phyloP scores from a whole-genome alignment of 2,113 vertebrate genomes.

The Pardalotus punctatus region DNA sequence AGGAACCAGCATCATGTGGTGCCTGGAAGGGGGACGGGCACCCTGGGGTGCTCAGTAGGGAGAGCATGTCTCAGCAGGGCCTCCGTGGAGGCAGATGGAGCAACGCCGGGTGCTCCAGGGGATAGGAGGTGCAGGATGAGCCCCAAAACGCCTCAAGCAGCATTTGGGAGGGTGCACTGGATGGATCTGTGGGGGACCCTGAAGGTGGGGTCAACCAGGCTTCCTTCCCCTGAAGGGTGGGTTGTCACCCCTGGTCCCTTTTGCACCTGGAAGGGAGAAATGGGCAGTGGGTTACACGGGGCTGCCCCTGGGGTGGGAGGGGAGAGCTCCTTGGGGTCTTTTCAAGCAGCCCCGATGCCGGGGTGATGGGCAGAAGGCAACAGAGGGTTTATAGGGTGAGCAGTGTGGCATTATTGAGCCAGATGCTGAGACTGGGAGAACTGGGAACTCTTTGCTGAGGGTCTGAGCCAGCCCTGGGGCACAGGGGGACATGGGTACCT shows the following conservation, averaged over 20 bases:
- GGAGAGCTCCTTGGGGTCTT: neutral
- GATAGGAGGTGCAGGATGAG: neutral
- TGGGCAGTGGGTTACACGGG: neutral
- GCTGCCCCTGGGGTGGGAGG: neutral
- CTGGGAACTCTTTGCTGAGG: neutral
- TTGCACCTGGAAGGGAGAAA: neutral
- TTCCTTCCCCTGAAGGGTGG: neutral
- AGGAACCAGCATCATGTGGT: neutral
- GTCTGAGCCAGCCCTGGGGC: neutral
- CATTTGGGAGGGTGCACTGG: accelerated
- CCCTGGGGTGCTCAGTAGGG: neutral
- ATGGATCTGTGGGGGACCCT: neutral
- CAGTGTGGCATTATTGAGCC: accelerated
- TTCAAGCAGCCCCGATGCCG: neutral
- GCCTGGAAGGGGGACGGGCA: neutral
- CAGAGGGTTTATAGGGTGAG: neutral
- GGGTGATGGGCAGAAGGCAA: neutral
- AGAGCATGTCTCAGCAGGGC: neutral
- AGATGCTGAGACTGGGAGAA: neutral
- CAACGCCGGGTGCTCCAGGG: neutral
- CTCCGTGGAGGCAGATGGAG: neutral
- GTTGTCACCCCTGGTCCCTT: neutral
- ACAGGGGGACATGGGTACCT: neutral
- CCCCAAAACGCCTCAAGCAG: neutral
- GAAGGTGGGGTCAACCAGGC: neutral